These are phyloP conservation scores for Danio rerio DNA, from an alignment of 2,113 vertebrate species.

Conservation along the genomic window DNA sequence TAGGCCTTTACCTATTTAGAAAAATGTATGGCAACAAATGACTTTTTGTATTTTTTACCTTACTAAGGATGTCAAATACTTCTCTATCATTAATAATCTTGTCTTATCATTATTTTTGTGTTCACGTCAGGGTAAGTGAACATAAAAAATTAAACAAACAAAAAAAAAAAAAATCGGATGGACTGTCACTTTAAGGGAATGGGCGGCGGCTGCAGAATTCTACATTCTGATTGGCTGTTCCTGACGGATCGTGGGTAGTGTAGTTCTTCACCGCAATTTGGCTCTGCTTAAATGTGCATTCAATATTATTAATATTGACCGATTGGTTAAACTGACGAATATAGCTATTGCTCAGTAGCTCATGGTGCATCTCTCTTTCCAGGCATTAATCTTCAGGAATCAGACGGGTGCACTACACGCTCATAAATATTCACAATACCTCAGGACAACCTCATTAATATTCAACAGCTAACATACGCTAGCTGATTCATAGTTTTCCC, in stretches of 20 bases:
- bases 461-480: neutral
- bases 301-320: neutral
- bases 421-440: too few relatives aligned
- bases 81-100: too few relatives aligned
- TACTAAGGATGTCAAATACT: too few relatives aligned
- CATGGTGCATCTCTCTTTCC: neutral
- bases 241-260: neutral
- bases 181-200: neutral
- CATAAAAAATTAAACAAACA: too few relatives aligned
- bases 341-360: too few relatives aligned
- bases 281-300: neutral
- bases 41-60: too few relatives aligned
- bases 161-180: too few relatives aligned
- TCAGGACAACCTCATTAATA: neutral
- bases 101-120: too few relatives aligned
- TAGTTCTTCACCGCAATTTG: neutral
- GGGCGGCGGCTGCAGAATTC: neutral
- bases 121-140: too few relatives aligned
- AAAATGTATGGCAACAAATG: too few relatives aligned
- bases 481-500: neutral
- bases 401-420: neutral
- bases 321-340: neutral
- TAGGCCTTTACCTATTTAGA: too few relatives aligned
- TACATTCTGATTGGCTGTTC: neutral
- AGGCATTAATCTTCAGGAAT: neutral